Base-by-base conservation (phyloP, 1,140 invertebrate species). In the Protaetia brevitarsis region DNA sequence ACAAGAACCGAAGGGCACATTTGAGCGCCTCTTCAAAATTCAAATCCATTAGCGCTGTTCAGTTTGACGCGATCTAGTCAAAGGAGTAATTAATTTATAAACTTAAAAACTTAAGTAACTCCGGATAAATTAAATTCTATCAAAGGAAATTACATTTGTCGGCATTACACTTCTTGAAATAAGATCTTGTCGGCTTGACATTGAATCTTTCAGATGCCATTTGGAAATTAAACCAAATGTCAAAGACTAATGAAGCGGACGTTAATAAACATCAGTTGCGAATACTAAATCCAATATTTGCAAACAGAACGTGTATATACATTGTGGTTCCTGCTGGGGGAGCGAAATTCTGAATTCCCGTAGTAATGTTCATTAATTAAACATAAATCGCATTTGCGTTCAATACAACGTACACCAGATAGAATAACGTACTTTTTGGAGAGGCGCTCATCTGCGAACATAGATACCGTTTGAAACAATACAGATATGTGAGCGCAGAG, bases 31-130 rank as follows among this genome's bases (percentile, higher is more conserved):
- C 41, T 19, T 23, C 41, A 19, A 51, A 51, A 51, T 51, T 51
- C 16, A 51, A 51, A 26, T 51, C 41, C 41, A 51, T 51, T 51
- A 51, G 41, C 19, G 41, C 16, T 51, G 19, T 51, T 51, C 26
- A 23, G 41, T 19, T 19, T 6, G 11, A 23, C 26, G 41, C 6
- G 26, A 51, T 37, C 3, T 37, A 37, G 16, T 37, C 34, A 37
- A 11, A 37, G 34, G 3, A 5, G 5, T 37, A 37, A 37, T 37
- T 37, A 51, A 51, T 51, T 51, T 19, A 11, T 34, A 34, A 34
- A 34, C n/a, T n/a, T n/a, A 19, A 23, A 51, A 51, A 51, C 19
- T 19, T 51, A 37, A 37, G 34, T 37, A 16, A 11, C 16, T 3
- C n/a, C 3, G 4, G 34, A 3, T 16, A 16, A 16, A 0, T 11